Base-by-base conservation (phyloP, 92 coral and sea anemone genomes). In the Zoanthus sociatus region DNA sequence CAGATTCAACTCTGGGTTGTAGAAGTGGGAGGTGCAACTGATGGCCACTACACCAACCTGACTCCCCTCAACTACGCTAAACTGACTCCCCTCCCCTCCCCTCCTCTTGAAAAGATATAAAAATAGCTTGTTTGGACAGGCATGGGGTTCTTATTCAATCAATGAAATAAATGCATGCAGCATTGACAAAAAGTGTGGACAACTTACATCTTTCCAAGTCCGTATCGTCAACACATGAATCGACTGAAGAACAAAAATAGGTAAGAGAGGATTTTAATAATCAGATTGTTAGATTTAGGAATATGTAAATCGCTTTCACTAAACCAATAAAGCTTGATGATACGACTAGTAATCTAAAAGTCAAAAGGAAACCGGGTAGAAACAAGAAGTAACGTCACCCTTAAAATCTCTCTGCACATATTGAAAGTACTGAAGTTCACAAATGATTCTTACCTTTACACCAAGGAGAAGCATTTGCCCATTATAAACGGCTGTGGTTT, bases 201-300 rank as follows among this genome's bases (percentile, higher is more conserved):
- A 31, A 94, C 98, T 96, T 86, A 96, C 98, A 88, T 96, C 98
- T 51, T 83, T 92, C 98, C 98, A 96, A 0, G 90, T 86, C 71
- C 98, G 78, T 72, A 96, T 90, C 18, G 98, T 96, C 90, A 96
- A 64, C 51, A 96, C 98, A 69, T 96, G 98, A 46, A 96, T 91
- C 10, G 98, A 89, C 98, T 94, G 83, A 42, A 93, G 83, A 18
- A 16, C 20, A 61, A 61, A 61, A 61, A 11, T 53, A 61, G 66
- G 50, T 15, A 70, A 1, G 17, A 63, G 3, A 7, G 21, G 6
- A 0, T 10, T 46, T 6, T 21, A 51, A 14, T 30, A 3, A 45
- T 44, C 30, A 26, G 0, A 56, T 13, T 6, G 20, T 0, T 3
- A 37, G 15, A 5, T 9, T 37, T 37, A 2, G 55, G 8, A 50